Base-by-base conservation (phyloP, 2,113 vertebrate genomes). In the Corythoichthys haematopterus region DNA sequence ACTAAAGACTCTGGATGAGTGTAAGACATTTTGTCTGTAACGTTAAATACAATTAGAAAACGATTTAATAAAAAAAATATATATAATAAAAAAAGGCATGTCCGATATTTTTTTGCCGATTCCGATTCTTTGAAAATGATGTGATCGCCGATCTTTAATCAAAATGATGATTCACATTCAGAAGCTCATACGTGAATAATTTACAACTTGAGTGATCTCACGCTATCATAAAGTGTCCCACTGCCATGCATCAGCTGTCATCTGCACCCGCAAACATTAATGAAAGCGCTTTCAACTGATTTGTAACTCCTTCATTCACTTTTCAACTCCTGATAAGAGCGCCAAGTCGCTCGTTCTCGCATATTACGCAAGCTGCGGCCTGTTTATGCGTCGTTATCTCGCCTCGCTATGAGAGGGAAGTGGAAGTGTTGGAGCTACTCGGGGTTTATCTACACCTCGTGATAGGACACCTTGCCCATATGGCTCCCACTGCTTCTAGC, bases 321-420 rank as follows among this genome's bases (percentile, higher is more conserved):
- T 75, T 69, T 64, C 63, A 70, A 62, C 16, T 37, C 12, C 68
- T 74, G 84, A 87, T 87, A 82, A 87, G 74, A 37, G 40, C 14
- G 45, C 0, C 1, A 36, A 9, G 59, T 46, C 2, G 56, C 12
- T 2, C 38, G 11, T 74, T 76, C 59, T 64, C 66, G 65, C 5
- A 70, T 11, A 58, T 38, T 36, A 69, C 64, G 45, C 74, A 76
- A 68, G 77, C 64, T 57, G 66, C 2, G 59, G 77, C 77, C 67
- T 80, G 79, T 14, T 16, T 4, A 2, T 88, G 84, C 3, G 73
- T 75, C 57, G 52, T 9, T 70, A 69, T 76, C 78, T 71, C 60
- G 65, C 77, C n/a, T 72, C 71, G 75, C 81, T 88, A 88, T 85
- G 80, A 83, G 80, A 82, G 71, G 86, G 85, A 90, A 86, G 83